These are phyloP conservation scores for Lordiphosa andalusiaca DNA, from an alignment of 2,888 invertebrate genomes.

Conservation along the genomic window DNA sequence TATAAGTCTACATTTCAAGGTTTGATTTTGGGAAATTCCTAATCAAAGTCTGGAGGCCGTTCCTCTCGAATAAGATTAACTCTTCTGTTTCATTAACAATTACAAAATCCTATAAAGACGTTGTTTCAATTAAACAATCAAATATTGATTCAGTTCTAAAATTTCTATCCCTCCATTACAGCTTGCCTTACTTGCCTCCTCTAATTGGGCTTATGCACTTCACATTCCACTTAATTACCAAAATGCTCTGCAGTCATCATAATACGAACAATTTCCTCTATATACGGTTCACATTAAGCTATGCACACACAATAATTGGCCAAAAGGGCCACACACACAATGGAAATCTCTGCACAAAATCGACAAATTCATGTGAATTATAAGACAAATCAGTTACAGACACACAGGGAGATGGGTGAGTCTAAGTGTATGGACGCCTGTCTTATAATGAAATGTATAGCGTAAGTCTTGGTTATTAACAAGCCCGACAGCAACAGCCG, in stretches of 20 bases:
- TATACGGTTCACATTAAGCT: neutral
- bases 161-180: too few species aligned
- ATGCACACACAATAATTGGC: conserved; percentile 9
- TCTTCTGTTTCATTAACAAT: too few species aligned
- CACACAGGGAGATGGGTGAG: neutral
- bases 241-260: neutral
- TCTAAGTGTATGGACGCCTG: neutral
- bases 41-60: too few species aligned
- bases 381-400: neutral
- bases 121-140: too few species aligned
- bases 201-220: too few species aligned
- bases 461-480: conserved; percentile 20
- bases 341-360: conserved; percentile 6
- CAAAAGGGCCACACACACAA: conserved; percentile 3
- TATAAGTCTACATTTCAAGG: too few species aligned
- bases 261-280: neutral
- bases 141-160: too few species aligned
- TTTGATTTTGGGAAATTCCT: too few species aligned
- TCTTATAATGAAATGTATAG: conserved; percentile 15
- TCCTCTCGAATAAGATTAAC: too few species aligned
- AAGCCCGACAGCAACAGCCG: conserved; percentile 18
- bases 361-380: conserved; percentile 6
- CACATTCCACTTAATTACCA: conserved; percentile 2
- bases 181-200: too few species aligned
- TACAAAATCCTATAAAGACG: too few species aligned